Evolutionary conservation across 2,113 vertebrate genomes (phyloP), one percentile per base, ranked within the genome.

Genomic region (Cyanocitta stelleri): DNA sequence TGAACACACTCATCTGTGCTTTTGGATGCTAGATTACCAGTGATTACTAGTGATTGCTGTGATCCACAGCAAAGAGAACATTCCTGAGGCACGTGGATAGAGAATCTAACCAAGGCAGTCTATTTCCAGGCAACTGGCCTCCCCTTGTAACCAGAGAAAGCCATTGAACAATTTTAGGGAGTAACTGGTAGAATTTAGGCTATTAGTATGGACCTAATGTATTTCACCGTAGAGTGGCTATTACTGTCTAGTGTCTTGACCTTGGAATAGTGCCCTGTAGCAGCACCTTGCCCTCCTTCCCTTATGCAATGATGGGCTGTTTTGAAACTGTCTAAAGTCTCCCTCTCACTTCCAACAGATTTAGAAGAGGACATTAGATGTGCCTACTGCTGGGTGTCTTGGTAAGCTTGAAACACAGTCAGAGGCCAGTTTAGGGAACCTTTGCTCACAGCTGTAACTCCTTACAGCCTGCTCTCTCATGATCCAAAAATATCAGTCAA

Each of bases 401-500:
- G 26, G n/a, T 83, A 90, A 87, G 61, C 24, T 64, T 80, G 62
- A 78, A 95, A 80, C 69, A 78, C 22, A 48, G 44, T 37, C 48
- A 88, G 41, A 75, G n/a, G 55, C 24, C 78, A 85, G 43, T 86
- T 86, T 77, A 87, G 68, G 80, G 56, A 85, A 49, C 55, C 15
- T 94, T 80, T 76, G 51, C 58, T 94, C 56, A 41, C 16, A 84
- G 77, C 77, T 89, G 20, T 51, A 76, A 62, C n/a, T 89, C 39
- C 83, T 95, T 84, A 56, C 26, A 73, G 51, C 30, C 59, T 84
- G 27, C 44, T 55, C 33, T 78, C 32, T 59, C 41, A 26, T 51
- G 62, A 56, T 81, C 63, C 46, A 94, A 88, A 96, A 96, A 61
- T 62, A 95, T 32, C 63, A 87, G 74, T 54, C 43, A 92, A 81